Conservation (phyloP, 2,797 vertebrate genomes). For the Atherinosoma microstoma region DNA sequence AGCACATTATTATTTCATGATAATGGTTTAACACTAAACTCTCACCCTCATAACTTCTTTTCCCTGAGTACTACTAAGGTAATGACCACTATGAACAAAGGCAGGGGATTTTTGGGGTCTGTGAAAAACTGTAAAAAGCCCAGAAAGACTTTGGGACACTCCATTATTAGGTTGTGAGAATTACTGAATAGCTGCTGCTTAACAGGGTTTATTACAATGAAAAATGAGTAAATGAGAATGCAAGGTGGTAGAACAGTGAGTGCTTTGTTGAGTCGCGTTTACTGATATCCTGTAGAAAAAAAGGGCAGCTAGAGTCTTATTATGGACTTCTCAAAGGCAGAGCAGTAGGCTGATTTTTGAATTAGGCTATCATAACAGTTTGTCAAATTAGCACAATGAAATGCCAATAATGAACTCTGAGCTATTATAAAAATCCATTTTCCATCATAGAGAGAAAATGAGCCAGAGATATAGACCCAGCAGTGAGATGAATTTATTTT, state of each 20-base stretch:
- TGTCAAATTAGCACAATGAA: slow-evolving; percentile 30
- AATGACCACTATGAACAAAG: slow-evolving; percentile 41
- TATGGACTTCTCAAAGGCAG: slow-evolving; percentile 37
- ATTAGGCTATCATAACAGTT: slow-evolving; percentile 37
- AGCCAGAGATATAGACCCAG: slow-evolving; percentile 17
- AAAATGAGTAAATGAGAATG: slow-evolving; percentile 34
- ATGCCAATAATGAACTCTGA: slow-evolving; percentile 43
- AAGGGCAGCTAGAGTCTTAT: slow-evolving; percentile 31
- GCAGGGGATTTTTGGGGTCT: slow-evolving; percentile 8
- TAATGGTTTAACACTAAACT: slow-evolving; percentile 34
- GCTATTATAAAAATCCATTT: slow-evolving; percentile 40
- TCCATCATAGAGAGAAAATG: slow-evolving; percentile 25
- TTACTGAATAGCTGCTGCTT: slow-evolving; percentile 65
- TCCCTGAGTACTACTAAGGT: slow-evolving; percentile 41
- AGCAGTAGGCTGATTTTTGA: slow-evolving; percentile 23
- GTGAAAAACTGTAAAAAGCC: slow-evolving; percentile 32
- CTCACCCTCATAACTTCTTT: slow-evolving; percentile 17
- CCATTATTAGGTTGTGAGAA: slow-evolving; percentile 42
- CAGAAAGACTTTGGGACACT: slow-evolving; percentile 26
- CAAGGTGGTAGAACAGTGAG: slow-evolving; percentile 18
- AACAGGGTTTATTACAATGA: slow-evolving; percentile 54
- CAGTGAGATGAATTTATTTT: slow-evolving; percentile 14
- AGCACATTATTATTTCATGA: not conserved
- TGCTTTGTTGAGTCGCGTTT: slow-evolving; percentile 43
- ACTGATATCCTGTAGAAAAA: slow-evolving; percentile 12